Percentiles rank a stretch among this genome's conserved stretches.
These are phyloP conservation scores for Formica exsecta DNA, from an alignment of 1,140 invertebrate species.

Conservation along the genomic window DNA sequence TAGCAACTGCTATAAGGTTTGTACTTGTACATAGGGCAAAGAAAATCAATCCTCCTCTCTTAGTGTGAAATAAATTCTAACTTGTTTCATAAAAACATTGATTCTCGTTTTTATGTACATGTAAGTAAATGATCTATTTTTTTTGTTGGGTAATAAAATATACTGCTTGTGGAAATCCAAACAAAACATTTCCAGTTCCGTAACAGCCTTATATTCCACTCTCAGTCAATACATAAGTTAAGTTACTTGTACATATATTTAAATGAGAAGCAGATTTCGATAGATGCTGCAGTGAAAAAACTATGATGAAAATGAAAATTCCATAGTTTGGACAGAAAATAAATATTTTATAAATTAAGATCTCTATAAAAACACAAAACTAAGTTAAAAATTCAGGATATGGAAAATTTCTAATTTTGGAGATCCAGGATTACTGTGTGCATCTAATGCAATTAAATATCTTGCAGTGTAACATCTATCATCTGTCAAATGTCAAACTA, in stretches of 20 bases:
- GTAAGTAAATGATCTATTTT: constrained; percentile 4
- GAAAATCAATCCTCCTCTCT: background rate
- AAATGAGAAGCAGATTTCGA: constrained; percentile 64
- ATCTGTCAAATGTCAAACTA: constrained; percentile 58
- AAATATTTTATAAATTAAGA: constrained; percentile 55
- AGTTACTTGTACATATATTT: constrained; percentile 66
- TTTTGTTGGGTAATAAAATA: constrained; percentile 47
- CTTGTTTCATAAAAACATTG: constrained; percentile 21
- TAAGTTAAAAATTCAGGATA: constrained; percentile 35
- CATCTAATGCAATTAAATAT: background rate
- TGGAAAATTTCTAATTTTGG: background rate
- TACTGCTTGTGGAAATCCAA: constrained; percentile 56
- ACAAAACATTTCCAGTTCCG: constrained; percentile 59
- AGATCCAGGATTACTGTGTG: background rate
- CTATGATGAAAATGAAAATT: constrained; percentile 7
- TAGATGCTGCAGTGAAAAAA: constrained; percentile 53
- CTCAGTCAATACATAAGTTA: constrained; percentile 76
- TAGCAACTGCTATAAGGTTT: constrained; percentile 45
- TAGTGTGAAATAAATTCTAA: constrained; percentile 54
- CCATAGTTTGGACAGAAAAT: constrained; percentile 21
- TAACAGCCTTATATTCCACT: constrained; percentile 77
- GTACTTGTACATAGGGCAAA: constrained; percentile 41
- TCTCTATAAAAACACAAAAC: constrained; percentile 40
- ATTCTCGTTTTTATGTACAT: background rate
- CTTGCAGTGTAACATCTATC: constrained; percentile 57